Evolutionary conservation across 2,888 invertebrate genomes (phyloP).

Genomic region (Aricia artaxerxes): DNA sequence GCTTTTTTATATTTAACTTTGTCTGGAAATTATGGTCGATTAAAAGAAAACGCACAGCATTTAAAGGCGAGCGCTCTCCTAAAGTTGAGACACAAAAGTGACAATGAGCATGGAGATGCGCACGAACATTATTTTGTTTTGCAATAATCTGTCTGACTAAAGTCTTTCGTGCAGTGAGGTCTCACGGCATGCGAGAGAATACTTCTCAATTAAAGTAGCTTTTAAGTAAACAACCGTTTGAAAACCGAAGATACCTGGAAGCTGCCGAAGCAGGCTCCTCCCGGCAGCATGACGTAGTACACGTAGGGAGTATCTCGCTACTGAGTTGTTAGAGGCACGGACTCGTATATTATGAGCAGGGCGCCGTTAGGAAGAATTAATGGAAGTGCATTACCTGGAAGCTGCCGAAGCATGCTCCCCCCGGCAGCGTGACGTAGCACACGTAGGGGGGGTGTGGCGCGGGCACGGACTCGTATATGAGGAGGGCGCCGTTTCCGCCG

Average conservation of each 20-base stretch:
- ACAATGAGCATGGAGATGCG: too few relatives aligned
- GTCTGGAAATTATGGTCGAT: too few relatives aligned
- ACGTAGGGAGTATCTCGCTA: conserved; percentile 84
- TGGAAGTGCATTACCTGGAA: conserved; percentile 84
- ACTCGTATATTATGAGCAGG: conserved; percentile 96
- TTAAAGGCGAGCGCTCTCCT: too few relatives aligned
- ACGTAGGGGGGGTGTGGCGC: conserved; percentile 95
- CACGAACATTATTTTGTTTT: too few relatives aligned
- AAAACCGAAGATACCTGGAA: conserved; percentile 84
- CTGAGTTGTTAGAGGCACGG: conserved; percentile 83
- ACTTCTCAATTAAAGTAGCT: too few relatives aligned
- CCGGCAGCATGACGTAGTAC: conserved; percentile 96
- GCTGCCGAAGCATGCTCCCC: conserved; percentile 97
- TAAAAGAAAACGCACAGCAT: too few relatives aligned
- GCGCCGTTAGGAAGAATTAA: not conserved
- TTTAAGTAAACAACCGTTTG: too few relatives aligned
- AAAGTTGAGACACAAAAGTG: too few relatives aligned
- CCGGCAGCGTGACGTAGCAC: conserved; percentile 96
- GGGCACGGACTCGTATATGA: conserved; percentile 97
- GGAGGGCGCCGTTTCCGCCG: conserved; percentile 93
- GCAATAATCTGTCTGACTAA: too few relatives aligned
- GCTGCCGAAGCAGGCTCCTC: conserved; percentile 97
- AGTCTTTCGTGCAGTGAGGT: too few relatives aligned
- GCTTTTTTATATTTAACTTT: too few relatives aligned
- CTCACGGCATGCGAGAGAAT: too few relatives aligned